Conservation (phyloP, 2,113 vertebrate genomes). For the Calidris pygmaea region DNA sequence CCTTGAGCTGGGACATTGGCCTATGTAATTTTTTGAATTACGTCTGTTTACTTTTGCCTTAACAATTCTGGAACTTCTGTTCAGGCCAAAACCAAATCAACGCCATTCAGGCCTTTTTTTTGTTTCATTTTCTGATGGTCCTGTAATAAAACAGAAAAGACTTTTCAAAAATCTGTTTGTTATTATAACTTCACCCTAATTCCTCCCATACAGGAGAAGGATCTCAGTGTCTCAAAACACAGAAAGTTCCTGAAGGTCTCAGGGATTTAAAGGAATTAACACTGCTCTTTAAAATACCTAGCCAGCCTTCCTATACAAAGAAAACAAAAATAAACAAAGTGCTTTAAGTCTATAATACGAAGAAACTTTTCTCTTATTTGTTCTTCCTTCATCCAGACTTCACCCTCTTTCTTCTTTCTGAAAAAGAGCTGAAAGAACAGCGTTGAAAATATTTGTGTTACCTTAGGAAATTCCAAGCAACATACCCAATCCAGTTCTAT, state of each 20-base stretch:
- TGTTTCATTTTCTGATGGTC: conserved; percentile 23
- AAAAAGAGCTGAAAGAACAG: background rate
- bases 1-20: background rate
- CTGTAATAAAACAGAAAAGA: conserved; percentile 55
- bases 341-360: background rate
- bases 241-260: conserved; percentile 23
- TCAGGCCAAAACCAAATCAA: conserved; percentile 57
- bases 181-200: conserved; percentile 56
- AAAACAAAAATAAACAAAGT: conserved; percentile 63
- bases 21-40: conserved; percentile 25
- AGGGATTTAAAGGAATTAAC: conserved; percentile 65
- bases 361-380: background rate
- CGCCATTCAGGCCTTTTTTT: background rate
- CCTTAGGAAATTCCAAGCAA: background rate
- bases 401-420: background rate
- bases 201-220: conserved; percentile 36
- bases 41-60: conserved; percentile 63
- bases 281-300: conserved; percentile 45
- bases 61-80: conserved; percentile 58
- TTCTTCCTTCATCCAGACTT: background rate
- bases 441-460: background rate
- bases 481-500: background rate
- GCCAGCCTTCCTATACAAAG: conserved; percentile 22
- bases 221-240: conserved; percentile 35
- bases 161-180: conserved; percentile 62